phyloP scores from a whole-genome alignment of 2,797 vertebrate species.

The Synaphobranchus kaupii region DNA sequence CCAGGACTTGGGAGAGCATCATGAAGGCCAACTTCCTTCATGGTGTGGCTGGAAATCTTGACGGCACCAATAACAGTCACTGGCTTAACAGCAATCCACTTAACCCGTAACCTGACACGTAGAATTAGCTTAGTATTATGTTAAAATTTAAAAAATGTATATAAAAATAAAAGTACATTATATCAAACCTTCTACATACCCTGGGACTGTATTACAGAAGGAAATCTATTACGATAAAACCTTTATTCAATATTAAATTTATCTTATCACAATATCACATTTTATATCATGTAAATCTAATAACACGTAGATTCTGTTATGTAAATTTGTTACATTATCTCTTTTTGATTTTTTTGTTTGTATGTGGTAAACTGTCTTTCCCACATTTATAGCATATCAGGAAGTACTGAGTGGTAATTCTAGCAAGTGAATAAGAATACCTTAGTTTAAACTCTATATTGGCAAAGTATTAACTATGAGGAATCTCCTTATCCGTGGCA shows the following conservation, averaged over 20 bases:
- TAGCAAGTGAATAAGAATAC: too few species aligned
- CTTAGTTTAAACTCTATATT: too few species aligned
- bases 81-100: constrained; percentile 41
- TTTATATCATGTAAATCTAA: background rate
- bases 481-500: too few species aligned
- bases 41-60: constrained; percentile 18
- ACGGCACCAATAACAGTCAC: constrained; percentile 32
- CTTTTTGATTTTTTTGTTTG: too few species aligned
- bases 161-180: background rate
- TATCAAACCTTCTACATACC: background rate
- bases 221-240: background rate
- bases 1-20: background rate
- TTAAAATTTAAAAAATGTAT: constrained; percentile 13
- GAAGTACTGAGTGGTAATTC: too few species aligned
- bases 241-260: background rate
- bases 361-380: too few species aligned
- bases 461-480: too few species aligned
- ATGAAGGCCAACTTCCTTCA: constrained; percentile 11
- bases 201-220: background rate
- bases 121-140: constrained; percentile 13
- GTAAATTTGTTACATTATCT: background rate
- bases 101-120: constrained; percentile 35
- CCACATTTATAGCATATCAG: too few species aligned
- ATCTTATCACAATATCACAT: background rate
- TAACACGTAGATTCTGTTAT: background rate